Evolutionary conservation across 1,140 invertebrate species (phyloP).

Genomic region (Hyphantria cunea): DNA sequence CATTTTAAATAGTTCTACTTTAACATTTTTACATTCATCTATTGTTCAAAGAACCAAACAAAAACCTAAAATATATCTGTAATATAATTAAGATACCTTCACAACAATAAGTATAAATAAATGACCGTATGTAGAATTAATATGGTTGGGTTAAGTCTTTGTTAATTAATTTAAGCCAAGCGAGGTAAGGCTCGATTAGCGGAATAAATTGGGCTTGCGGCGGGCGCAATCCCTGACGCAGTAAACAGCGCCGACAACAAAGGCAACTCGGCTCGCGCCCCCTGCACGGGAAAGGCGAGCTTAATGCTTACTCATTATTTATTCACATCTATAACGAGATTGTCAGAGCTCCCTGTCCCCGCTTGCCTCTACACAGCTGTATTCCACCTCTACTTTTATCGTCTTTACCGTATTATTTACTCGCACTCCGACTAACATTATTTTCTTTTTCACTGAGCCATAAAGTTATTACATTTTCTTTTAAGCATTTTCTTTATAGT

Average conservation of each 20-base stretch:
- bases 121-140: slow-evolving; percentile 41
- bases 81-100: too few relatives aligned
- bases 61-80: too few relatives aligned
- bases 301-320: slow-evolving; percentile 76
- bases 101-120: not conserved
- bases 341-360: slow-evolving; percentile 58
- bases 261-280: slow-evolving; percentile 54
- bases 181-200: slow-evolving; percentile 71
- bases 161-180: slow-evolving; percentile 73
- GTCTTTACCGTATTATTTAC: slow-evolving; percentile 33
- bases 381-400: slow-evolving; percentile 43
- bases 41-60: too few relatives aligned
- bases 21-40: too few relatives aligned
- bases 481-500: slow-evolving; percentile 37
- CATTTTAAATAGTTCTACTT: too few relatives aligned
- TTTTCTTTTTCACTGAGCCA: slow-evolving; percentile 43
- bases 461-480: slow-evolving; percentile 49
- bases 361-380: slow-evolving; percentile 43
- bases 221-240: slow-evolving; percentile 61
- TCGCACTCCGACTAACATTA: slow-evolving; percentile 20
- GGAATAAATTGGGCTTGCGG: slow-evolving; percentile 75
- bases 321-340: slow-evolving; percentile 77
- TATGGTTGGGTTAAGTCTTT: slow-evolving; percentile 51
- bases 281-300: slow-evolving; percentile 47
- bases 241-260: slow-evolving; percentile 68